Percentiles rank a stretch among this genome's conserved stretches.
phyloP scores from a whole-genome alignment of 1,140 invertebrate species.

The Reticulitermes speratus region DNA sequence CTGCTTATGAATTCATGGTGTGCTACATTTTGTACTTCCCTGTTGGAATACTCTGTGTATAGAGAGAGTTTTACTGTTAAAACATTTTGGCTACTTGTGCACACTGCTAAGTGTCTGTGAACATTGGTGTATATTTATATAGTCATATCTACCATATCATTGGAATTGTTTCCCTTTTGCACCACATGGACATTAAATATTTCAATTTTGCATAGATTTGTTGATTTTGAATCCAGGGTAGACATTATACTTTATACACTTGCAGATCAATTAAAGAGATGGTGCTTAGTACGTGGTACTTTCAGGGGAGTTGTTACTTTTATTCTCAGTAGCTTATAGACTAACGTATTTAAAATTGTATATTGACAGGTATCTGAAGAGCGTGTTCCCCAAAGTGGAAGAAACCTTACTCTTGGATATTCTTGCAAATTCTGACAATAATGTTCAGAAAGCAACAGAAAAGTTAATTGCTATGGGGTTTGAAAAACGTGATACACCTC shows the following conservation, averaged over 20 bases:
- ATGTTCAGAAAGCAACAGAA: conserved; percentile 82
- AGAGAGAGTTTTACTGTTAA: too few species aligned
- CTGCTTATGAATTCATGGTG: too few species aligned
- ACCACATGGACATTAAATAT: conserved; percentile 14
- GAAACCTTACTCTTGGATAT: conserved; percentile 84
- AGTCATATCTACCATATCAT: neutral
- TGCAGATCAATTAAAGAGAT: neutral
- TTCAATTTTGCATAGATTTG: neutral
- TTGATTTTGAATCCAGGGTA: neutral
- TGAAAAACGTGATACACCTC: conserved; percentile 65
- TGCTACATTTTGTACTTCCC: too few species aligned
- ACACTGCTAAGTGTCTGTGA: neutral
- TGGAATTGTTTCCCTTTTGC: neutral
- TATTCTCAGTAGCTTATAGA: neutral
- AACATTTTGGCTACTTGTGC: neutral
- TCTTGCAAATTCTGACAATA: conserved; percentile 80
- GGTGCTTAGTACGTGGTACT: neutral
- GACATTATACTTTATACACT: neutral
- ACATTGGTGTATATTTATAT: neutral
- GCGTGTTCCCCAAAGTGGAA: conserved; percentile 86
- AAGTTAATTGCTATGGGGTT: conserved; percentile 76
- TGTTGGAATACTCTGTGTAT: too few species aligned
- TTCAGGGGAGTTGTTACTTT: neutral
- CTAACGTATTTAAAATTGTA: conserved; percentile 30
- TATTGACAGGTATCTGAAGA: conserved; percentile 78